Conservation (phyloP, 2,113 vertebrate genomes). For the Prinia subflava region DNA sequence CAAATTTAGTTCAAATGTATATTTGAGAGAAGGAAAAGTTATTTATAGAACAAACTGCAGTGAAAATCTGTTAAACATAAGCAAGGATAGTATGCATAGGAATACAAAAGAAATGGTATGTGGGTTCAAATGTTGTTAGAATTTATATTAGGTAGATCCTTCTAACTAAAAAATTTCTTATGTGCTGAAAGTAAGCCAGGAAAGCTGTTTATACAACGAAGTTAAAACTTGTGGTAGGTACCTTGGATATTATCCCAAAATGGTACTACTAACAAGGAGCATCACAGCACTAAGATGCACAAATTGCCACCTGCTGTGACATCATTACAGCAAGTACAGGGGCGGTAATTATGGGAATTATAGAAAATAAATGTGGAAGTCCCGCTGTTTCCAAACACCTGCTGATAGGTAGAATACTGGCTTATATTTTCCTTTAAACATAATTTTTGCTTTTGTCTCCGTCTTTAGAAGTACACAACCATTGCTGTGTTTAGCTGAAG, state of each 20-base stretch:
- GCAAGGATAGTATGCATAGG: not conserved
- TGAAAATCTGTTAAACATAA: not conserved
- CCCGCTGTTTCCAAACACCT: conserved; percentile 18
- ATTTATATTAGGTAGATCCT: not conserved
- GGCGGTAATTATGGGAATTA: conserved; percentile 35
- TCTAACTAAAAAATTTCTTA: not conserved
- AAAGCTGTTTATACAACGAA: not conserved
- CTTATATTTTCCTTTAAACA: not conserved
- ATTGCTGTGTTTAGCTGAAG: not conserved
- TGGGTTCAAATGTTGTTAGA: not conserved
- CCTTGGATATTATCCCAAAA: not conserved
- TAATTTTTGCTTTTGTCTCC: not conserved
- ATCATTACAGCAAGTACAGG: not conserved
- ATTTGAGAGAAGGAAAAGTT: not conserved
- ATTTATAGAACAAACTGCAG: not conserved
- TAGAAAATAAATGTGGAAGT: not conserved
- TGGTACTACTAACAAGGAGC: not conserved
- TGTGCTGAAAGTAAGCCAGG: not conserved
- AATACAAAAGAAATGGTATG: not conserved
- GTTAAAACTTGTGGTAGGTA: not conserved
- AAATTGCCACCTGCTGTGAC: conserved; percentile 11
- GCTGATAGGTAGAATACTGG: not conserved
- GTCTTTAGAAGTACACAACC: not conserved
- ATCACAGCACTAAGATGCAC: not conserved
- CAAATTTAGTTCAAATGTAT: not conserved